Conservation (phyloP, 1,140 invertebrate genomes). For the Drosophila jambulina region DNA sequence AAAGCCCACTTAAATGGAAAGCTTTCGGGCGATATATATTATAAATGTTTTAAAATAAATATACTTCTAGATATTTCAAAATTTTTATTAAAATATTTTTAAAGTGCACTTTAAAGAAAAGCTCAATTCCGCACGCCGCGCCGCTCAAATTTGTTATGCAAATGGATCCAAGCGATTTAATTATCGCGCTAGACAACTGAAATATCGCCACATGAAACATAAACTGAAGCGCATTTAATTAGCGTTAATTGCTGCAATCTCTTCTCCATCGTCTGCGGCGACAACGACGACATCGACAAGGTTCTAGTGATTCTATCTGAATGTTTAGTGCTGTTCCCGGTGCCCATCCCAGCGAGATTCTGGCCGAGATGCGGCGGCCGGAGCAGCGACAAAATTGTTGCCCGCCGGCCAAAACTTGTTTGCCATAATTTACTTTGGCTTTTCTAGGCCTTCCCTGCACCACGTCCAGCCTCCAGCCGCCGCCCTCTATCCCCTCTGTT, state of each 20-base stretch:
- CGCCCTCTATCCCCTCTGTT: not conserved
- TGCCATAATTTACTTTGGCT: conserved; percentile 81
- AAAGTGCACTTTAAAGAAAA: conserved; percentile 16
- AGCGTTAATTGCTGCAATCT: conserved; percentile 83
- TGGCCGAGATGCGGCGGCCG: conserved; percentile 1
- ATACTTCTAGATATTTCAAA: too few relatives aligned
- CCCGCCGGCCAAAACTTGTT: conserved; percentile 82
- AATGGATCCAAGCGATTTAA: conserved; percentile 78
- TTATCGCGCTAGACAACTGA: conserved; percentile 83
- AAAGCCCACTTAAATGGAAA: too few relatives aligned
- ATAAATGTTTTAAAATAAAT: too few relatives aligned
- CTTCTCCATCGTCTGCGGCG: conserved; percentile 63
- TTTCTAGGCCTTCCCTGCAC: conserved; percentile 38
- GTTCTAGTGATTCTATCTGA: conserved; percentile 60
- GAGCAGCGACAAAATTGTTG: conserved; percentile 78
- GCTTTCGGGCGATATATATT: too few relatives aligned
- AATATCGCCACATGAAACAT: conserved; percentile 83
- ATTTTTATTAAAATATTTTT: not conserved
- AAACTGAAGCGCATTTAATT: conserved; percentile 84
- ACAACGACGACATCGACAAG: conserved; percentile 50
- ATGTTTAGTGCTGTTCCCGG: conserved; percentile 46
- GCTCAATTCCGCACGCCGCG: not conserved
- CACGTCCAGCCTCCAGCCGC: not conserved
- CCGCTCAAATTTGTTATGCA: conserved; percentile 78
- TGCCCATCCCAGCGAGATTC: conserved; percentile 30